Percentiles rank a stretch among this genome's conserved stretches.
phyloP scores from a whole-genome alignment of 2,888 invertebrate species.

The Agrochola macilenta region DNA sequence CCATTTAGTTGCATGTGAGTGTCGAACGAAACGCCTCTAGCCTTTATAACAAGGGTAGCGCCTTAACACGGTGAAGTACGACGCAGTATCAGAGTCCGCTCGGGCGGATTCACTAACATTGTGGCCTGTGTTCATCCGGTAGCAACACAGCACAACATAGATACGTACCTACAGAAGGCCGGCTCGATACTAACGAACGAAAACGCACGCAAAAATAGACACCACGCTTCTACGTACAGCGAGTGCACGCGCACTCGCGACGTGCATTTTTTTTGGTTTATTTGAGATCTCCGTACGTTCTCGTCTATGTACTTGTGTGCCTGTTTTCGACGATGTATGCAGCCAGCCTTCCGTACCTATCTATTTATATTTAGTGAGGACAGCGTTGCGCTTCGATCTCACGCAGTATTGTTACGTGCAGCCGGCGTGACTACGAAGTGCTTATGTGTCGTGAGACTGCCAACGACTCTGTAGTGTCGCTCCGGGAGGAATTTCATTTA shows the following conservation, averaged over 20 bases:
- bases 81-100: background rate
- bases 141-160: background rate
- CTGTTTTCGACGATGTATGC: background rate
- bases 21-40: conserved; percentile 2
- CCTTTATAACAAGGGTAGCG: background rate
- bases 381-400: background rate
- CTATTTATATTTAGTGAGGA: too few species aligned
- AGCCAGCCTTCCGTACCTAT: background rate
- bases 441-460: background rate
- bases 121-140: background rate
- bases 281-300: too few species aligned
- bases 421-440: background rate
- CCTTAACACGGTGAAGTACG: conserved; percentile 6
- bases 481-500: conserved; percentile 27
- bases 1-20: conserved; percentile 22
- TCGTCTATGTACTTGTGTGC: background rate
- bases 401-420: background rate
- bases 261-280: background rate
- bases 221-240: background rate
- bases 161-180: background rate
- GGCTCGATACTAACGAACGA: background rate
- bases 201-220: background rate
- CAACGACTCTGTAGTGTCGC: background rate
- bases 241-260: too few species aligned
- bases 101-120: background rate